Conservation (phyloP, 2,888 invertebrate genomes). For the Leptura quadrifasciata region DNA sequence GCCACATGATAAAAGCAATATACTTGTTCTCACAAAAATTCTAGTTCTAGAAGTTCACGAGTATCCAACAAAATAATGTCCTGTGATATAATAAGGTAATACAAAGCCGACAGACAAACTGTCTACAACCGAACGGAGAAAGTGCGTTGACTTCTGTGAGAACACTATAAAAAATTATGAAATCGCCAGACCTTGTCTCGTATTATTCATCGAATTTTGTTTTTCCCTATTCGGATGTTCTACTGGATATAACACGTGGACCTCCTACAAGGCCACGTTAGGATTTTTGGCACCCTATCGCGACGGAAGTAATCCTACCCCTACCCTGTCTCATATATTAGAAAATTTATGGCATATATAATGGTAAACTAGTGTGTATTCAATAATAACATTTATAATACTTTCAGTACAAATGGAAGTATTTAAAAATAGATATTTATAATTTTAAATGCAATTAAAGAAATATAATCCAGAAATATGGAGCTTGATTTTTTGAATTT, state of each 20-base stretch:
- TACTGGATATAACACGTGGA: neutral
- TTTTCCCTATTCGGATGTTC: neutral
- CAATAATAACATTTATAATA: neutral
- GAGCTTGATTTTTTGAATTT: no score
- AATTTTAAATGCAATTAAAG: no score
- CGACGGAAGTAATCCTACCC: neutral
- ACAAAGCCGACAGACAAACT: conserved; percentile 5
- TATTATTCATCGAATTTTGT: conserved; percentile 2
- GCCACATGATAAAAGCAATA: neutral
- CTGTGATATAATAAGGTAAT: neutral
- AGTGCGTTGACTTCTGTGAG: conserved; percentile 7
- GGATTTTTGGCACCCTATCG: neutral
- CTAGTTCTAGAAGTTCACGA: neutral
- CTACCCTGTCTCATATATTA: neutral
- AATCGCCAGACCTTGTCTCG: conserved; percentile 7
- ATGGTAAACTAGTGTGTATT: neutral
- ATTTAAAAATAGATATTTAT: no score
- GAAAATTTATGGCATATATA: neutral
- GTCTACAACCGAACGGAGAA: conserved; percentile 6
- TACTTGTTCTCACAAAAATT: neutral
- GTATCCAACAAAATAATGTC: neutral
- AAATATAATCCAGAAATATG: no score
- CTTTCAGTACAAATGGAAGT: neutral
- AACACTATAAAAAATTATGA: conserved; percentile 7
- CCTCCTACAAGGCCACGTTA: neutral